Evolutionary conservation across 2,113 vertebrate species (phyloP).

Genomic region (Sinocyclocheilus maitianheensis): DNA sequence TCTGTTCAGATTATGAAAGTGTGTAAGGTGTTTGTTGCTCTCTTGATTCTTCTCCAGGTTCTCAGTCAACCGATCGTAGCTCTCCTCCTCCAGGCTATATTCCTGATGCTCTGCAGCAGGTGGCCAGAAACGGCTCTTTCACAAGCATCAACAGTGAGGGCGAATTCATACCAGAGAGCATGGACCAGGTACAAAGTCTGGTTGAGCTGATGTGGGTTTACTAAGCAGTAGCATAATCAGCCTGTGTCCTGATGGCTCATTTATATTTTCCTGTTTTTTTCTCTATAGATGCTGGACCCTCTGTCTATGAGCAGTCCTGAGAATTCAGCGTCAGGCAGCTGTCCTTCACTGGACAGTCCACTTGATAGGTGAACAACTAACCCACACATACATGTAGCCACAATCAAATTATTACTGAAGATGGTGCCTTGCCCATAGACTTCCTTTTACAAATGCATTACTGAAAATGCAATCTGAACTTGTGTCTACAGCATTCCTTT

Average conservation of each 20-base stretch:
- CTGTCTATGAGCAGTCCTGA: slow-evolving; percentile 97
- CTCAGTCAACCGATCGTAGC: slow-evolving; percentile 88
- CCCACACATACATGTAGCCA: neutral
- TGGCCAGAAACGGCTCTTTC: slow-evolving; percentile 95
- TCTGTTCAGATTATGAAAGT: neutral
- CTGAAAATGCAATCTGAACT: neutral
- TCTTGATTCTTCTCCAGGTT: slow-evolving; percentile 70
- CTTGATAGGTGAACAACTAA: slow-evolving; percentile 87
- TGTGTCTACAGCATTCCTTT: neutral
- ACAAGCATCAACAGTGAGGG: slow-evolving; percentile 99
- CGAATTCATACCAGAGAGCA: slow-evolving; percentile 98
- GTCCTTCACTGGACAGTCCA: slow-evolving; percentile 97
- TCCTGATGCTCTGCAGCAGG: slow-evolving; percentile 94
- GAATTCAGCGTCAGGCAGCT: slow-evolving; percentile 98
- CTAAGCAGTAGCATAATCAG: neutral
- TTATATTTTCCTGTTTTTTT: neutral
- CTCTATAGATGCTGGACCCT: slow-evolving; percentile 92
- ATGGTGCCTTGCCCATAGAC: neutral
- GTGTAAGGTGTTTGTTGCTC: neutral
- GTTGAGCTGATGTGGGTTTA: neutral
- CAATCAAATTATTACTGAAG: slow-evolving; percentile 67
- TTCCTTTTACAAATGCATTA: neutral
- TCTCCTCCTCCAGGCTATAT: slow-evolving; percentile 98
- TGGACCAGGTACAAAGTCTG: slow-evolving; percentile 88
- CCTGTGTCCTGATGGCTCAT: neutral